Evolutionary conservation across 2,888 invertebrate species (phyloP).

Genomic region (Athrips mouffetella): DNA sequence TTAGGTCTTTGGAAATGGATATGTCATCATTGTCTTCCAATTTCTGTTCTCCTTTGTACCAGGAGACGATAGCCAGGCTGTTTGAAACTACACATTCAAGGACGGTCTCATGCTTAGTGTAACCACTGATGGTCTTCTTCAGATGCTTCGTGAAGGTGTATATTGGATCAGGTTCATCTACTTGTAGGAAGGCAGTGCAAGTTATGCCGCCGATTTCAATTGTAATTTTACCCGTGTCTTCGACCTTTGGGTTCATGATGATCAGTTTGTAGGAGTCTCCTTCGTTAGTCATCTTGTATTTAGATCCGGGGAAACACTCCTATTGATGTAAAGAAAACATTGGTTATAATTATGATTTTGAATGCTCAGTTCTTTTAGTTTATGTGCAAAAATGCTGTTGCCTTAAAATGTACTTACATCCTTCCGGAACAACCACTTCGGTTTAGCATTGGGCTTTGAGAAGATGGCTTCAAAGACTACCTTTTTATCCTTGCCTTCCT

Average conservation of each 20-base stretch:
- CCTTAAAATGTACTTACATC: conserved; percentile 86
- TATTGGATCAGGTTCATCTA: conserved; percentile 97
- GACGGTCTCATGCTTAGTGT: conserved; percentile 91
- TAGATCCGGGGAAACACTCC: conserved; percentile 97
- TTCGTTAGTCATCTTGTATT: conserved; percentile 96
- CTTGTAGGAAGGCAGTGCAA: conserved; percentile 94
- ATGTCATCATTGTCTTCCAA: conserved; percentile 90
- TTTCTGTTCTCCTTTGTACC: conserved; percentile 91
- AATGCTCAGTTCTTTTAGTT: too few relatives aligned
- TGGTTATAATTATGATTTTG: too few relatives aligned
- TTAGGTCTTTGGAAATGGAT: conserved; percentile 94
- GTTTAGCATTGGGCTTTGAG: conserved; percentile 96
- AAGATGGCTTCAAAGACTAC: conserved; percentile 96
- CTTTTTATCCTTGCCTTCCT: conserved; percentile 97
- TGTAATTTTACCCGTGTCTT: conserved; percentile 98
- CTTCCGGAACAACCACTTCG: conserved; percentile 94
- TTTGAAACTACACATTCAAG: conserved; percentile 97
- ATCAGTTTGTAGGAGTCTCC: conserved; percentile 94
- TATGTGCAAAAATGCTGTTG: too few relatives aligned
- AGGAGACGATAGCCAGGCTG: conserved; percentile 95
- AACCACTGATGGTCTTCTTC: conserved; percentile 93
- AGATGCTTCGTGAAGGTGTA: conserved; percentile 95
- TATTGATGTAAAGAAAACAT: conserved; percentile 49
- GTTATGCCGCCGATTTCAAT: conserved; percentile 95
- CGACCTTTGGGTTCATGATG: conserved; percentile 93